Base-by-base conservation (phyloP, 2,113 vertebrate species). In the Sigmodon hispidus region DNA sequence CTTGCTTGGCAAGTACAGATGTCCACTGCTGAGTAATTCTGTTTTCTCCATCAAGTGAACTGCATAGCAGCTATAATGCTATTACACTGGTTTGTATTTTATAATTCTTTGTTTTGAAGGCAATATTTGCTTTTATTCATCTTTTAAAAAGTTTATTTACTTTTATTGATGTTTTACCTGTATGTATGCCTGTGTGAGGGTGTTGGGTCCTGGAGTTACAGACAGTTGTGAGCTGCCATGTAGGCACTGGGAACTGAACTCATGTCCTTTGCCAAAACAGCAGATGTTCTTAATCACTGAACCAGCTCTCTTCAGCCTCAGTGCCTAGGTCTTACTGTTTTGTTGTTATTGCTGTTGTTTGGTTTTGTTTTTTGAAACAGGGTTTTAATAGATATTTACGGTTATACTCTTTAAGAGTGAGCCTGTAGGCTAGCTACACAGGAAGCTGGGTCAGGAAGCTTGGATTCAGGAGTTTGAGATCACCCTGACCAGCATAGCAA, bases 101-200 rank as follows among this genome's bases (percentile, higher is more conserved):
- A 26, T 16, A 86, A 22, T 65, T 65, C 31, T 91, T 70, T 57
- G 10, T 89, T 90, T 92, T 80, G 45, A 91, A 83, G 55, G 24
- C 45, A 89, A 52, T 8, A n/a, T 10, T 84, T 93, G 24, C 61
- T 94, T 86, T 91, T 87, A 85, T 69, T 92, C 26, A 19, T 94
- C 52, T 73, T 52, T 94, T 67, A 1, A 34, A 67, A 67, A 67
- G 34, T 61, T 52, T 26, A 61, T 61, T 61, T 24, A n/a, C n/a
- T n/a, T n/a, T n/a, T n/a, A n/a, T n/a, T n/a, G n/a, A n/a, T n/a
- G n/a, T n/a, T n/a, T n/a, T n/a, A n/a, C n/a, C n/a, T n/a, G n/a
- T n/a, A n/a, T n/a, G n/a, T n/a, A n/a, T n/a, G n/a, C n/a, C n/a
- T n/a, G n/a, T n/a, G n/a, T n/a, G n/a, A n/a, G n/a, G n/a, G n/a